Evolutionary conservation across 2,113 vertebrate genomes (phyloP).

Genomic region (Lophura nycthemera): DNA sequence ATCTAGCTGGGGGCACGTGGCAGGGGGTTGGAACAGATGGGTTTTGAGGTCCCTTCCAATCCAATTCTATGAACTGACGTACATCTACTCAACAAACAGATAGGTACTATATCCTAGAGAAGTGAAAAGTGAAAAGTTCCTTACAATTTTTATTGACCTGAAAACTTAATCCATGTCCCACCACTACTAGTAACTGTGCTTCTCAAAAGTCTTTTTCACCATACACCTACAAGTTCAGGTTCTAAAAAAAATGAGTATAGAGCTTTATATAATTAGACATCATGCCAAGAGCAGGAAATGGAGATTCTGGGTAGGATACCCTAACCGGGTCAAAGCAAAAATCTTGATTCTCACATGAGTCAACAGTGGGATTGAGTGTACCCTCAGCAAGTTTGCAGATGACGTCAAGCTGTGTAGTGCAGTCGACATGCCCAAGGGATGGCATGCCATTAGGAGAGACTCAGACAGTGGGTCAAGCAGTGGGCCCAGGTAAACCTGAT

Average conservation of each 20-base stretch:
- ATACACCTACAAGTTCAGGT: background rate
- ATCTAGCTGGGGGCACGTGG: background rate
- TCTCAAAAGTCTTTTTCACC: background rate
- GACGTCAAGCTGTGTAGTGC: too few relatives aligned
- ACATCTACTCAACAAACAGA: background rate
- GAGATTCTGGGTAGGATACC: background rate
- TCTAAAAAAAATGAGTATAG: background rate
- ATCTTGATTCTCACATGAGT: rapidly evolving
- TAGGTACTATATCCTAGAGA: background rate
- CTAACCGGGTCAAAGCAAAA: background rate
- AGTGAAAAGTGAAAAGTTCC: background rate
- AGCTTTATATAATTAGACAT: background rate
- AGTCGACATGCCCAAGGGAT: too few relatives aligned
- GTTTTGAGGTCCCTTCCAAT: background rate
- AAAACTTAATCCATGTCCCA: background rate
- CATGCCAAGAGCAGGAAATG: background rate
- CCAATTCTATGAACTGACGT: background rate
- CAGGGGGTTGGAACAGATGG: background rate
- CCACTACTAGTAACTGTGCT: too few relatives aligned
- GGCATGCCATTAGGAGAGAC: too few relatives aligned
- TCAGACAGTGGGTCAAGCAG: too few relatives aligned
- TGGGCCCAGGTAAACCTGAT: too few relatives aligned
- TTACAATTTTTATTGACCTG: rapidly evolving
- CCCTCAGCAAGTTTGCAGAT: too few relatives aligned
- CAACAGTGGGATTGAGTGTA: too few relatives aligned